These are phyloP conservation scores for Tortricodes alternella DNA, from an alignment of 2,888 invertebrate species.

Conservation along the genomic window DNA sequence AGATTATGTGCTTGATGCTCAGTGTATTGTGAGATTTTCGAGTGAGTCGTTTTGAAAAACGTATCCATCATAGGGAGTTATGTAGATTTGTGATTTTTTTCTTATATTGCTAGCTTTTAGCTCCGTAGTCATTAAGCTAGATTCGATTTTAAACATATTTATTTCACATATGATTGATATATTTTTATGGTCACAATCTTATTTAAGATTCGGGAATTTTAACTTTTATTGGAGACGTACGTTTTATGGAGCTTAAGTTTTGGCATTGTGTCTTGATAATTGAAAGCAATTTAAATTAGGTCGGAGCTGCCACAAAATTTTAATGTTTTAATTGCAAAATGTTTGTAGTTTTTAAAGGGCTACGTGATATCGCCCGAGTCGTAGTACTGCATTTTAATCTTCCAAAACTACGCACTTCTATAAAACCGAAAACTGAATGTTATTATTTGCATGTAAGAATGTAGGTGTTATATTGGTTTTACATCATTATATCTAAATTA, in stretches of 20 bases:
- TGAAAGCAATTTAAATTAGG: conserved; percentile 20
- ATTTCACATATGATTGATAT: conserved; percentile 53
- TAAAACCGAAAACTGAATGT: neutral
- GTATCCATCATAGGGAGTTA: conserved; percentile 59
- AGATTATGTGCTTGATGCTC: conserved; percentile 66
- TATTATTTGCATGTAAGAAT: conserved; percentile 30
- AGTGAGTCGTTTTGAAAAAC: conserved; percentile 61
- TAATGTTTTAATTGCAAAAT: conserved; percentile 29
- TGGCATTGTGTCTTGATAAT: conserved; percentile 20
- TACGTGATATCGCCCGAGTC: conserved; percentile 17
- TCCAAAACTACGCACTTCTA: neutral
- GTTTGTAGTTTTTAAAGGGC: conserved; percentile 18
- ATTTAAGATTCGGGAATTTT: conserved; percentile 26
- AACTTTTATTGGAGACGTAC: conserved; percentile 6
- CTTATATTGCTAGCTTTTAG: conserved; percentile 74
- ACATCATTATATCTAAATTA: conserved; percentile 27
- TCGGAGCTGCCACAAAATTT: conserved; percentile 47
- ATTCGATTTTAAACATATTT: conserved; percentile 66
- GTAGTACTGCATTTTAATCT: conserved; percentile 24
- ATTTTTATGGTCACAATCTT: conserved; percentile 66
- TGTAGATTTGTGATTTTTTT: conserved; percentile 73
- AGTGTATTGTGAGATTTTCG: conserved; percentile 59
- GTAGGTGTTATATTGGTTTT: conserved; percentile 62
- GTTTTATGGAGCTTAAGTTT: conserved; percentile 11
- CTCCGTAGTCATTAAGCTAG: conserved; percentile 78